Percentiles rank a stretch among this genome's conserved stretches.
Conservation (phyloP, 2,888 invertebrate genomes). For the Pherbina coryleti region DNA sequence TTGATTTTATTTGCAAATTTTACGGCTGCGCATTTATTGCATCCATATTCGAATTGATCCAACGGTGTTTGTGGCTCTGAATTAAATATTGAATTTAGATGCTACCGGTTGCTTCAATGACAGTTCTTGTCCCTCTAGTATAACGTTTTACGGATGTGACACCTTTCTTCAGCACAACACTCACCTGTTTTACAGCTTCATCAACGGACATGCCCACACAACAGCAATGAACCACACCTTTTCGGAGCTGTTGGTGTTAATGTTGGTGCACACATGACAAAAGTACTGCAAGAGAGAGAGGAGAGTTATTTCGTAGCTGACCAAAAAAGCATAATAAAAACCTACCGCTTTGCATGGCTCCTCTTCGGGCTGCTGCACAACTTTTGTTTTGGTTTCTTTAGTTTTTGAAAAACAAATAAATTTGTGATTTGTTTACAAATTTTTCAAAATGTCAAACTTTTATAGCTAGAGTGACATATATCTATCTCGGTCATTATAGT, state of each 20-base stretch:
- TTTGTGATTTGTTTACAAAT: too few relatives aligned
- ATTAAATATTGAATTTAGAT: conserved; percentile 47
- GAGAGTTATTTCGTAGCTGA: neutral
- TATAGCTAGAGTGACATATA: too few relatives aligned
- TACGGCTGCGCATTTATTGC: conserved; percentile 79
- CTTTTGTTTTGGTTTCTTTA: too few relatives aligned
- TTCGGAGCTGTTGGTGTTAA: too few relatives aligned
- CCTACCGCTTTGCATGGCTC: conserved; percentile 87
- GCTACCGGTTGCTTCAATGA: conserved; percentile 88
- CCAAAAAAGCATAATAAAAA: neutral
- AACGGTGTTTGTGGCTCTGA: conserved; percentile 74
- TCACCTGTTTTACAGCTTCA: too few relatives aligned
- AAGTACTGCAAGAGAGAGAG: conserved; percentile 76
- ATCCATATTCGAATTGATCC: conserved; percentile 82
- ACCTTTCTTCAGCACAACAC: too few relatives aligned
- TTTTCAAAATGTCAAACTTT: too few relatives aligned
- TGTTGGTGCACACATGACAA: conserved; percentile 85
- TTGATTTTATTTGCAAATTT: conserved; percentile 77
- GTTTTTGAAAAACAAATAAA: too few relatives aligned
- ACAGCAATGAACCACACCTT: too few relatives aligned
- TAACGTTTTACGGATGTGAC: conserved; percentile 86
- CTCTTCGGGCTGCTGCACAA: conserved; percentile 80
- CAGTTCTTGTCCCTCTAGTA: conserved; percentile 89
- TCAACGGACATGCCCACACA: too few relatives aligned
- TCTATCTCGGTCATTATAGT: too few relatives aligned